These are phyloP conservation scores for Ptychodera flava DNA, from an alignment of 35 echinoderm and acorn worm species.

Conservation along the genomic window DNA sequence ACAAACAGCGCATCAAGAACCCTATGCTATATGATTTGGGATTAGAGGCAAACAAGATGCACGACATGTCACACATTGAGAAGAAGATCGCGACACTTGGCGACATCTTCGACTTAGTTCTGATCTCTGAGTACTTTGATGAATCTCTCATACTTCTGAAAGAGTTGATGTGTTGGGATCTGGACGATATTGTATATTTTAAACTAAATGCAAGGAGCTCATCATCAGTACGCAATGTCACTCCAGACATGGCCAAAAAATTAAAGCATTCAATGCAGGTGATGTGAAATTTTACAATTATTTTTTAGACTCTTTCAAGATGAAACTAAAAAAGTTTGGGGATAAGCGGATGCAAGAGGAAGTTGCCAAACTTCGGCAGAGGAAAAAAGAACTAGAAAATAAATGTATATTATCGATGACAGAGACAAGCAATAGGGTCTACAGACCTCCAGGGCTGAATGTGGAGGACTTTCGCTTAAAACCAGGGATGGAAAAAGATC, in stretches of 20 bases:
- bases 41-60: neutral
- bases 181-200: conserved; percentile 8
- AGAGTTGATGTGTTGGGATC: conserved; percentile 4
- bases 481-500: neutral
- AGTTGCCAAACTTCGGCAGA: conserved; percentile 18
- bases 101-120: neutral
- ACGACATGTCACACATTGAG: neutral
- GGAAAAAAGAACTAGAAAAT: conserved; percentile 7
- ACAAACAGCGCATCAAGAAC: neutral
- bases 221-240: conserved; percentile 22
- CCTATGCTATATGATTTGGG: conserved; percentile 4
- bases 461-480: conserved; percentile 16
- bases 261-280: conserved; percentile 57
- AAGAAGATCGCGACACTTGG: neutral
- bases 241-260: conserved; percentile 19
- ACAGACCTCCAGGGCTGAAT: neutral
- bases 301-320: conserved; percentile 69
- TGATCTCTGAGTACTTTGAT: conserved; percentile 15
- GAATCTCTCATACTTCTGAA: conserved; percentile 19
- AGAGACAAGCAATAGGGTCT: neutral
- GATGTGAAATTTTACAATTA: conserved; percentile 68
- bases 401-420: neutral
- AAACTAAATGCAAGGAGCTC: conserved; percentile 39
- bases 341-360: conserved; percentile 37
- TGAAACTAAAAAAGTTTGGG: conserved; percentile 58